A percentile compares a stretch with the other conserved stretches of the same genome.
These are phyloP conservation scores for Cossypha heuglini DNA, from an alignment of 2,797 vertebrate genomes.

Conservation along the genomic window DNA sequence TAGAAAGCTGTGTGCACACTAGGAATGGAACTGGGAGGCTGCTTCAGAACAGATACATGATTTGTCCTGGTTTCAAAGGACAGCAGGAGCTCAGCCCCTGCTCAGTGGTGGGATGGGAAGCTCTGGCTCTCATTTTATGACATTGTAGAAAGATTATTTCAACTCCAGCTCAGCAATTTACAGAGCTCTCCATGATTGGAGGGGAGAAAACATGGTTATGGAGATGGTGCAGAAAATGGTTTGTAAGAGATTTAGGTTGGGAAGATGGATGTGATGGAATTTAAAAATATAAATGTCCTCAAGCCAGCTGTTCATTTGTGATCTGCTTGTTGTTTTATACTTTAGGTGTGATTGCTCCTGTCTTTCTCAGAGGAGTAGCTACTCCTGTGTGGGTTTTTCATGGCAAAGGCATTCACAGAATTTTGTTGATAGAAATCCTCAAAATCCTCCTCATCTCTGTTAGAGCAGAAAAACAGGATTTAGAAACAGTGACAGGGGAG, in stretches of 20 bases:
- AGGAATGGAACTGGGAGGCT: not conserved
- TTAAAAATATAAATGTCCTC: not conserved
- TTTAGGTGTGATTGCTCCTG: not conserved
- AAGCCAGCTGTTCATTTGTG: not conserved
- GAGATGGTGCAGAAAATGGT: not conserved
- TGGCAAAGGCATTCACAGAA: not conserved
- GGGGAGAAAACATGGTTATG: not conserved
- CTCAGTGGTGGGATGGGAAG: not conserved
- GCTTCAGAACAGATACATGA: not conserved
- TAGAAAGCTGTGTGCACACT: not conserved
- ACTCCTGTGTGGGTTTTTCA: not conserved
- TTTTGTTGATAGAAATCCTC: not conserved
- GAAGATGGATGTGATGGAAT: not conserved
- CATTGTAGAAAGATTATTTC: not conserved
- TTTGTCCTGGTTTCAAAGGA: not conserved
- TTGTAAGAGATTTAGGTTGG: not conserved
- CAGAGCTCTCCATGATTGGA: accelerated
- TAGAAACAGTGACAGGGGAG: not conserved
- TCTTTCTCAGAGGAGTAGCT: not conserved
- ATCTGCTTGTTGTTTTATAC: not conserved
- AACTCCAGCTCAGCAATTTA: not conserved
- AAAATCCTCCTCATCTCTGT: not conserved
- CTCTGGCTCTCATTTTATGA: not conserved
- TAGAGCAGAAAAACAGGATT: not conserved
- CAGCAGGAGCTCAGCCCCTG: not conserved